Conservation (phyloP, 2,888 invertebrate genomes). For the Cordilura impudica region DNA sequence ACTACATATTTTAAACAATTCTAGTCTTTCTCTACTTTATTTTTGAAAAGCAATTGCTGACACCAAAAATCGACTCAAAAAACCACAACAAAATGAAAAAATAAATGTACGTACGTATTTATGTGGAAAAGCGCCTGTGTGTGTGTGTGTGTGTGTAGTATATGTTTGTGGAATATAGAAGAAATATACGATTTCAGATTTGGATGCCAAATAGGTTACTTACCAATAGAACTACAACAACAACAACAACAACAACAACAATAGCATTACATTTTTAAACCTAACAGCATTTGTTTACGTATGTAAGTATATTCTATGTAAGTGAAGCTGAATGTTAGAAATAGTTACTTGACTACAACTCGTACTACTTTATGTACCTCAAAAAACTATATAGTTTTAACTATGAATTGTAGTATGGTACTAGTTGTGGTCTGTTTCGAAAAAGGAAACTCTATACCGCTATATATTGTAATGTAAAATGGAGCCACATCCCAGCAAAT, state of each 20-base stretch:
- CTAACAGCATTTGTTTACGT: not conserved
- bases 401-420: slow-evolving; percentile 24
- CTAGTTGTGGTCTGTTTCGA: slow-evolving; percentile 37
- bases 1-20: slow-evolving; percentile 58
- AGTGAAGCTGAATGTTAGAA: slow-evolving; percentile 6
- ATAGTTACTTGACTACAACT: slow-evolving; percentile 12
- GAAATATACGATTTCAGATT: slow-evolving; percentile 49
- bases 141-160: slow-evolving; percentile 1
- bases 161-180: slow-evolving; percentile 48
- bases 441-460: slow-evolving; percentile 39
- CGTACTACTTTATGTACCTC: slow-evolving; percentile 38
- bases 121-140: not conserved
- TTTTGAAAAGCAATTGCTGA: slow-evolving; percentile 59
- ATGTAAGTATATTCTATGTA: not conserved
- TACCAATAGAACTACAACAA: slow-evolving; percentile 53
- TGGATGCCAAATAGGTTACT: slow-evolving; percentile 62
- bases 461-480: slow-evolving; percentile 29
- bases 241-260: slow-evolving; percentile 10
- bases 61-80: slow-evolving; percentile 62
- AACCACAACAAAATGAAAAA: slow-evolving; percentile 56
- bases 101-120: not conserved
- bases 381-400: slow-evolving; percentile 32
- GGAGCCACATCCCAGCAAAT: slow-evolving; percentile 13
- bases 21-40: slow-evolving; percentile 6
- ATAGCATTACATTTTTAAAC: slow-evolving; percentile 7